These are phyloP conservation scores for Dascillus cervinus DNA, from an alignment of 2,888 invertebrate genomes.

Conservation along the genomic window DNA sequence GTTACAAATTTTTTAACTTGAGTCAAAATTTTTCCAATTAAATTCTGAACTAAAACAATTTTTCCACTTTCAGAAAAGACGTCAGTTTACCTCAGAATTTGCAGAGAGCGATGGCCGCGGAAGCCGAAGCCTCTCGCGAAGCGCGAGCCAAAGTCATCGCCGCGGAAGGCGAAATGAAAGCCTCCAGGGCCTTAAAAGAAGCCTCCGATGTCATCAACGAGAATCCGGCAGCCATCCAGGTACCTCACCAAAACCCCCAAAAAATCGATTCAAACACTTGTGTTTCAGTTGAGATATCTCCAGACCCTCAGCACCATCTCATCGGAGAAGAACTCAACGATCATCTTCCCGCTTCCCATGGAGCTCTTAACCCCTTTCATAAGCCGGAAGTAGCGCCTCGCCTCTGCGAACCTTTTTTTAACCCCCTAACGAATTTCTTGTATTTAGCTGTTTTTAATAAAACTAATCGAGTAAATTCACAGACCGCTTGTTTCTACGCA, in stretches of 20 bases:
- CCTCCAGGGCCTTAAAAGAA: conserved; percentile 76
- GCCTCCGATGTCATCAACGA: conserved; percentile 79
- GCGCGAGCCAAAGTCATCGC: conserved; percentile 75
- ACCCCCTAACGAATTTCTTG: too few relatives aligned
- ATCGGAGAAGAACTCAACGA: conserved; percentile 91
- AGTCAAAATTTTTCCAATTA: too few relatives aligned
- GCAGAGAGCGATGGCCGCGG: conserved; percentile 76
- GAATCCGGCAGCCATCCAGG: conserved; percentile 74
- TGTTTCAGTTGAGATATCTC: conserved; percentile 66
- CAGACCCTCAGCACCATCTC: conserved; percentile 89
- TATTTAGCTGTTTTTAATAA: too few relatives aligned
- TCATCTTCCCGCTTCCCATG: conserved; percentile 88
- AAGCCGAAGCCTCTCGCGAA: conserved; percentile 73
- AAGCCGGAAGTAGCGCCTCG: too few relatives aligned
- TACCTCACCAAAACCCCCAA: too few relatives aligned
- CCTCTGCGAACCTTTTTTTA: too few relatives aligned
- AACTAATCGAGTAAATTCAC: too few relatives aligned
- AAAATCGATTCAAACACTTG: conserved; percentile 10
- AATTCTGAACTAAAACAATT: too few relatives aligned
- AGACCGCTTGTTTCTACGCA: too few relatives aligned
- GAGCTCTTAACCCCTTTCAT: conserved; percentile 61
- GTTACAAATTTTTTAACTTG: too few relatives aligned
- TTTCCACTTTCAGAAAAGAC: conserved; percentile 64
- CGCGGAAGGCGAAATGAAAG: conserved; percentile 81
- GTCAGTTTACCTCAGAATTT: conserved; percentile 68